These are phyloP conservation scores for Neodiprion pinetum DNA, from an alignment of 1,140 invertebrate species.

Conservation along the genomic window DNA sequence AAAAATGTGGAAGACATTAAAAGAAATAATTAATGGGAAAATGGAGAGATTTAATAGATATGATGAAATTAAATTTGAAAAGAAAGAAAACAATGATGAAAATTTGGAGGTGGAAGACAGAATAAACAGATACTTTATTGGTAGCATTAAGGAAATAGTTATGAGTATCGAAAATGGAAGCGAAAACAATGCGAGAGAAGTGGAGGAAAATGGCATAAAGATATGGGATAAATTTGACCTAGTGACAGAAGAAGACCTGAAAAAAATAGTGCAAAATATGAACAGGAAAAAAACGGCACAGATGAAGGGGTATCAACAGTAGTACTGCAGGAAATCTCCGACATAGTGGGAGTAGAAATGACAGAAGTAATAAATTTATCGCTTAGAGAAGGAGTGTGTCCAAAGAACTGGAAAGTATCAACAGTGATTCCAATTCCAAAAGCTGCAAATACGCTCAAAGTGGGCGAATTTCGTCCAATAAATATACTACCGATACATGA, in stretches of 20 bases:
- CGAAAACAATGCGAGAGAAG: not conserved
- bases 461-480: constrained; percentile 21
- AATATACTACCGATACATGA: constrained; percentile 18
- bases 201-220: not conserved
- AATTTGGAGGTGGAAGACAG: not conserved
- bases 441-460: constrained; percentile 14
- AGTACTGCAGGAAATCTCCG: not conserved
- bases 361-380: constrained; percentile 2
- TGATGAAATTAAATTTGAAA: not conserved
- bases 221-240: not conserved
- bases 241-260: not conserved
- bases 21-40: constrained; percentile 7
- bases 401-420: constrained; percentile 14
- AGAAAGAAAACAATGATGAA: not conserved
- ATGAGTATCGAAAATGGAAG: not conserved
- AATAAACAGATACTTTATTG: constrained; percentile 4
- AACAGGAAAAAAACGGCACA: not conserved
- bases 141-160: not conserved
- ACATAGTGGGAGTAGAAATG: not conserved
- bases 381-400: constrained; percentile 2
- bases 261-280: not conserved
- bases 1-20: constrained; percentile 4
- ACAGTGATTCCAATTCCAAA: constrained; percentile 21
- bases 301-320: not conserved
- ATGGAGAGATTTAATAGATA: not conserved